Percentiles rank a stretch among this genome's conserved stretches.
Conservation (phyloP, 2,888 invertebrate species). For the Argyresthia goedartella region DNA sequence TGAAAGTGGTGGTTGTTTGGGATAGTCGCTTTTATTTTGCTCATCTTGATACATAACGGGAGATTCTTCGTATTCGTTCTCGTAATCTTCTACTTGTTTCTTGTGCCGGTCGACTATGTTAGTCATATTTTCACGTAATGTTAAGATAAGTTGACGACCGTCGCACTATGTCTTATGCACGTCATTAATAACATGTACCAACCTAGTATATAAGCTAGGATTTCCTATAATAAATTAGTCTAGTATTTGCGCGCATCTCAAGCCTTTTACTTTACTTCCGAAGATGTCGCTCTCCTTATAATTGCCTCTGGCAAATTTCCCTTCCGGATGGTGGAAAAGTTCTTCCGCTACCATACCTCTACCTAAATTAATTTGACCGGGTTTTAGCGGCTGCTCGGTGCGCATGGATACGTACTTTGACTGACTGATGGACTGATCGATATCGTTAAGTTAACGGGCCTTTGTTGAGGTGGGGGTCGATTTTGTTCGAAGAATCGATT, state of each 20-base stretch:
- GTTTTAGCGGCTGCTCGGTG: neutral
- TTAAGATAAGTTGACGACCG: too few relatives aligned
- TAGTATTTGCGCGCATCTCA: too few relatives aligned
- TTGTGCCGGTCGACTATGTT: too few relatives aligned
- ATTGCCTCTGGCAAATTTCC: too few relatives aligned
- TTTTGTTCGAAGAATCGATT: neutral
- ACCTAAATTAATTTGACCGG: neutral
- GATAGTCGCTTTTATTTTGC: constrained; percentile 5
- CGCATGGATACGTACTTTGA: neutral
- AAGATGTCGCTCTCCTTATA: too few relatives aligned
- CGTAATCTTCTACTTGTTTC: neutral
- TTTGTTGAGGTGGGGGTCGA: too few relatives aligned
- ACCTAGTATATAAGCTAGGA: too few relatives aligned
- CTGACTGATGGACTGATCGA: neutral
- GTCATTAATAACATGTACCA: too few relatives aligned
- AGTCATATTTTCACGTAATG: too few relatives aligned
- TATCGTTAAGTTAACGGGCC: neutral
- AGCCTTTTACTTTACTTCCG: too few relatives aligned
- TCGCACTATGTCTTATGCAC: too few relatives aligned
- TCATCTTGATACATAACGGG: constrained; percentile 2
- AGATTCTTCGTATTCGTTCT: neutral
- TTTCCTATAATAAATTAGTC: too few relatives aligned
- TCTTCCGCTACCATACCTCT: neutral
- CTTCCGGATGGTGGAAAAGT: neutral
- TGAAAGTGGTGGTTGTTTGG: neutral